phyloP scores from a whole-genome alignment of 2,797 vertebrate species.

The Enteromius thamalakanensis region DNA sequence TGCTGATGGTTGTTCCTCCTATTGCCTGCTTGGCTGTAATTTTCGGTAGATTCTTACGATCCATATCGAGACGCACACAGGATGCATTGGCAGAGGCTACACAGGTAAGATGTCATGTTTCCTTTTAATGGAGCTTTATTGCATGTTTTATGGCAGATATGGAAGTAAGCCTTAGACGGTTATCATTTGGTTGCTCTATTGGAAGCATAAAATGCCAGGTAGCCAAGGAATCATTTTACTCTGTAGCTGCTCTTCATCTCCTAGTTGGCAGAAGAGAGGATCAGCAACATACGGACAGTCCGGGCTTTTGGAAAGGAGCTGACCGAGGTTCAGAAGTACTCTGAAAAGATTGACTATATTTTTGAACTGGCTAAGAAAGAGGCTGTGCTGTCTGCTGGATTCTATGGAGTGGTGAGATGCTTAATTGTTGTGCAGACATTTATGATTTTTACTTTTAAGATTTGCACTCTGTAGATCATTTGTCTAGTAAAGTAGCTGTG shows the following conservation, averaged over 20 bases:
- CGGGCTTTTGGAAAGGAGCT: conserved; percentile 94
- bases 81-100: conserved; percentile 95
- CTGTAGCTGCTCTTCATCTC: conserved; percentile 31
- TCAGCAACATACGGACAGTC: conserved; percentile 93
- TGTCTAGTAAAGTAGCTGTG: neutral
- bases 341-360: conserved; percentile 79
- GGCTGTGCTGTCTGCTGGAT: conserved; percentile 85
- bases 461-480: neutral
- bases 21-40: conserved; percentile 85
- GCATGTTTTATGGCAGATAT: conserved; percentile 6
- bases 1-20: conserved; percentile 91
- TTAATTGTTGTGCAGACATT: neutral
- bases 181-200: neutral
- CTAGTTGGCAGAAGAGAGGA: conserved; percentile 94
- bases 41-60: conserved; percentile 90
- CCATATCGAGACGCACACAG: conserved; percentile 89
- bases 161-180: neutral
- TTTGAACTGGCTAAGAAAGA: conserved; percentile 87
- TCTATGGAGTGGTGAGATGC: conserved; percentile 91
- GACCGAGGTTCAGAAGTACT: conserved; percentile 84
- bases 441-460: neutral
- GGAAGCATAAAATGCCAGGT: neutral
- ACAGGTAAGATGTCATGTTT: conserved; percentile 77
- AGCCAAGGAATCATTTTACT: conserved; percentile 13
- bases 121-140: conserved; percentile 4